Evolutionary conservation across 2,888 invertebrate species (phyloP).

Genomic region (Tipula confusa): DNA sequence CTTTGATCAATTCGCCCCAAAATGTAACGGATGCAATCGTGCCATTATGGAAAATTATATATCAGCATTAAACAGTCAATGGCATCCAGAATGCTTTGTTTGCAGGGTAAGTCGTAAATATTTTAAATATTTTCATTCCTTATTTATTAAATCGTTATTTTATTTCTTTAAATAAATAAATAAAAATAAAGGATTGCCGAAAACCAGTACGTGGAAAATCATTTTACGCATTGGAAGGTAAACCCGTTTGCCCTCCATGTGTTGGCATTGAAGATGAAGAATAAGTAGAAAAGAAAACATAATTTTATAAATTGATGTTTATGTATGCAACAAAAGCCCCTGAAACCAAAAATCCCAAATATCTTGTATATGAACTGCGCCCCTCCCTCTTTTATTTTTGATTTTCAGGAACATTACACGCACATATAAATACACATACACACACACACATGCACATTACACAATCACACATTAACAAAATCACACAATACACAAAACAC

Average conservation of each 20-base stretch:
- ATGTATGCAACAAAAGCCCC: slow-evolving; percentile 7
- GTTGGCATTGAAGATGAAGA: slow-evolving; percentile 88
- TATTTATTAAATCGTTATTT: slow-evolving; percentile 39
- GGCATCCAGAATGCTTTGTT: slow-evolving; percentile 98
- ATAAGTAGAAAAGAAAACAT: slow-evolving; percentile 46
- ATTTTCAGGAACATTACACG: slow-evolving; percentile 29
- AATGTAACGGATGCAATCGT: slow-evolving; percentile 92
- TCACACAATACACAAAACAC: slow-evolving; percentile 20
- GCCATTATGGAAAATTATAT: slow-evolving; percentile 98
- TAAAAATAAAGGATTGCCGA: slow-evolving; percentile 80
- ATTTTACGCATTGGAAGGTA: slow-evolving; percentile 95
- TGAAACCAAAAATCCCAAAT: background rate
- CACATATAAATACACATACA: slow-evolving; percentile 32
- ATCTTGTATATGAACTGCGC: slow-evolving; percentile 14
- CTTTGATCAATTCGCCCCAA: slow-evolving; percentile 96
- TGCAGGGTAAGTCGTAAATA: slow-evolving; percentile 77
- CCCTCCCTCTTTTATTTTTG: background rate
- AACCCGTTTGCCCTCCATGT: slow-evolving; percentile 92
- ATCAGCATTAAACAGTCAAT: slow-evolving; percentile 93
- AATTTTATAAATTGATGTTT: background rate
- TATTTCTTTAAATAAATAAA: slow-evolving; percentile 28
- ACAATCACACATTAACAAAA: slow-evolving; percentile 32
- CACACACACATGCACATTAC: slow-evolving; percentile 30
- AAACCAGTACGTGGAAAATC: slow-evolving; percentile 88
- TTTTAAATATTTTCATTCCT: background rate